Evolutionary conservation across 1,140 invertebrate species (phyloP).

Genomic region (Venturia canescens): DNA sequence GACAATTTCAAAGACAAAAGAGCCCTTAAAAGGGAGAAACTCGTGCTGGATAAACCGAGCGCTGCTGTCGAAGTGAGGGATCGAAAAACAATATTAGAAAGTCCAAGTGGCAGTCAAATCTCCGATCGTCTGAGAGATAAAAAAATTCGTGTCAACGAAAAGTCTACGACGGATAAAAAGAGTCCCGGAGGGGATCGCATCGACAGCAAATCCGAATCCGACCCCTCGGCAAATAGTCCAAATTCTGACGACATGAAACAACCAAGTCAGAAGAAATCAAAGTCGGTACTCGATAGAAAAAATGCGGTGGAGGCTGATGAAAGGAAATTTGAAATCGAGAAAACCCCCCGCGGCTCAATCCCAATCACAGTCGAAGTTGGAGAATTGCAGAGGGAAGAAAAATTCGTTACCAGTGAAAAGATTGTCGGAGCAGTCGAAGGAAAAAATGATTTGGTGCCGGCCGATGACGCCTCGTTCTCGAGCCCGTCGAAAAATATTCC

Average conservation of each 20-base stretch:
- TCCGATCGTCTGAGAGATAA: not conserved
- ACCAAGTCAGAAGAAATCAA: too few species aligned
- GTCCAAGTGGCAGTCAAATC: not conserved
- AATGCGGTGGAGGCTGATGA: too few species aligned
- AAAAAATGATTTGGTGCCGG: not conserved
- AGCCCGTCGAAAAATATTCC: not conserved
- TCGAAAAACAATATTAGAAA: not conserved
- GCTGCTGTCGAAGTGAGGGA: not conserved
- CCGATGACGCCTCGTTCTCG: not conserved
- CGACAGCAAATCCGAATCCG: too few species aligned
- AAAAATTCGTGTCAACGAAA: not conserved
- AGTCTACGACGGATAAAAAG: not conserved
- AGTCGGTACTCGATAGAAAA: too few species aligned
- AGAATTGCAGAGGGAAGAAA: not conserved
- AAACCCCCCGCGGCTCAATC: too few species aligned
- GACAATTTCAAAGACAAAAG: not conserved
- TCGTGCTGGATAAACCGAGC: not conserved
- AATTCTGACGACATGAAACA: too few species aligned
- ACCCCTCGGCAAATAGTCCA: too few species aligned
- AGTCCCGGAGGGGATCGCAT: too few species aligned
- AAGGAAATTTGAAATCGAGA: too few species aligned
- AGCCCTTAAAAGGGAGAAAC: not conserved
- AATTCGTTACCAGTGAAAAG: not conserved
- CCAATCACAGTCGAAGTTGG: too few species aligned
- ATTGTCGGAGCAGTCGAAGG: not conserved